Evolutionary conservation across 92 coral and sea anemone genomes (phyloP), one percentile per base, ranked within the genome.

Genomic region (Epizoanthus scotinus): DNA sequence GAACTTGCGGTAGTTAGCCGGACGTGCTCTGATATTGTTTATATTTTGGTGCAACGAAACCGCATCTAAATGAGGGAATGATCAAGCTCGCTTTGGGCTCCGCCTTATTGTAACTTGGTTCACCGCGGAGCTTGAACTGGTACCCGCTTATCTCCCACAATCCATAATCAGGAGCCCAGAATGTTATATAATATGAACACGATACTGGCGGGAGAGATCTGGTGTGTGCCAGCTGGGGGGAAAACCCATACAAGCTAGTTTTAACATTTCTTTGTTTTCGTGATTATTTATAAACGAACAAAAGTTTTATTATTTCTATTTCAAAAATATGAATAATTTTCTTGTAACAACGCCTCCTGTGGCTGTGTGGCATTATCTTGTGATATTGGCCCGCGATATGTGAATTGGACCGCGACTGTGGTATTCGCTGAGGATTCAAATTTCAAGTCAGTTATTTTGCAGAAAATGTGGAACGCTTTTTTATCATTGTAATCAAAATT

Each of bases 1-100:
- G 0, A 47, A 47, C 52, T 47, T 47, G 52, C 13, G 52, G 52
- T 47, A 47, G 52, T 47, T 47, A 9, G 14, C 52, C 52, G 52
- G 15, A 47, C 52, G 9, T 12, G 52, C 12, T 9, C 60, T 21
- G 56, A 75, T 59, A 59, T 59, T 59, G 57, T 75, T 40, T 70
- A 57, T 44, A 21, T 44, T 6, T 36, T 10, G 8, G 8, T 58
- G 17, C 26, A 59, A 21, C 34, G 53, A 24, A 53, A 26, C 61
- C 40, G 62, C 59, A 25, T 75, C 81, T 75, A 75, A 60, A 75
- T 36, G 56, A 58, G 81, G 81, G 25, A 59, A 75, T 75, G 81
- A 75, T 75, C 52, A 19, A 27, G 26, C 25, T 60, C 17, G 26
- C 57, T 58, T n/a, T 7, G 15, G 55, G 66, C 55, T 57, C 57